These are phyloP conservation scores for Anisognathus igniventris DNA, from an alignment of 2,797 vertebrate species.

Conservation along the genomic window DNA sequence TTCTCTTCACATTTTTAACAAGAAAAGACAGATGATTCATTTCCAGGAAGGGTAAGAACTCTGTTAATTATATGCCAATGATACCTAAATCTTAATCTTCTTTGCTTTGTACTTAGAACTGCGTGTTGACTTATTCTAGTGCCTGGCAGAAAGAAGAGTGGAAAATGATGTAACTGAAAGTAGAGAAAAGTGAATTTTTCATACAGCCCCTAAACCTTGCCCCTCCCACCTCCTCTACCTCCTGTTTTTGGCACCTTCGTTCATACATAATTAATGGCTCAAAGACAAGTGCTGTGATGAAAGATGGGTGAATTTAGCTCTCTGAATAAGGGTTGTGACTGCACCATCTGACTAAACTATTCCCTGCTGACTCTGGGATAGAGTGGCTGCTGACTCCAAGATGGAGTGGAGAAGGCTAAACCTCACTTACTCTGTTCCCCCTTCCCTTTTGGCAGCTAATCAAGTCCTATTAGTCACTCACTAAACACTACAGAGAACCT, in stretches of 20 bases:
- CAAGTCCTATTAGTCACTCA: accelerated
- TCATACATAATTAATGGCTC: neutral
- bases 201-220: neutral
- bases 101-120: neutral
- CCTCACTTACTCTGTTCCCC: accelerated
- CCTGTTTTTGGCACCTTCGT: neutral
- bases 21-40: neutral
- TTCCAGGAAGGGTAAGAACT: neutral
- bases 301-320: neutral
- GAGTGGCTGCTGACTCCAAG: neutral
- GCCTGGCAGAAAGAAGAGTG: neutral
- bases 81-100: neutral
- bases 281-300: neutral
- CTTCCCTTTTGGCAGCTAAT: neutral
- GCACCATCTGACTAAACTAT: neutral
- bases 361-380: neutral
- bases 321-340: neutral
- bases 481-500: neutral
- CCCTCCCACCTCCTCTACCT: neutral
- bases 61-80: neutral
- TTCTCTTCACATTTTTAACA: neutral
- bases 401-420: neutral
- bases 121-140: neutral
- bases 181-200: neutral
- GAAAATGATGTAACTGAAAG: neutral